phyloP scores from a whole-genome alignment of 2,797 vertebrate species.

The Helicolenus hilgendorfi region DNA sequence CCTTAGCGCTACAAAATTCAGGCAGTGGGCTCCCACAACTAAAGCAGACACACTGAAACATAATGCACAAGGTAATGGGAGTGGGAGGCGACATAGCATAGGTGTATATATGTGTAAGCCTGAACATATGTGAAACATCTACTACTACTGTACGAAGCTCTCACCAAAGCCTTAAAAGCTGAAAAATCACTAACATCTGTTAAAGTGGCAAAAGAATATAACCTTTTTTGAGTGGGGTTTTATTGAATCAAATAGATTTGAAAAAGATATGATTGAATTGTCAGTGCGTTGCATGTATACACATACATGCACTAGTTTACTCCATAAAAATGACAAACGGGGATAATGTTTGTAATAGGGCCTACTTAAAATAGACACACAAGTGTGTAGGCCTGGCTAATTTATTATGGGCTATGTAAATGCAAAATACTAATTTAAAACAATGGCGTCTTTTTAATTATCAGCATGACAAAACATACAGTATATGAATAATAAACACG shows the following conservation, averaged over 20 bases:
- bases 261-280: not conserved
- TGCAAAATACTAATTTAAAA: constrained; percentile 9
- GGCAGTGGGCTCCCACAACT: not conserved
- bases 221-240: not conserved
- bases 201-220: not conserved
- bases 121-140: not conserved
- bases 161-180: not conserved
- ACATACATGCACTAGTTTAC: not conserved
- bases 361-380: not conserved
- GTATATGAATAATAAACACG: not conserved
- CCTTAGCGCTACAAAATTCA: not conserved
- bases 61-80: not conserved
- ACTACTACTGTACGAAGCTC: not conserved
- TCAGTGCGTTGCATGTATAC: not conserved
- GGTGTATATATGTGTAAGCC: not conserved
- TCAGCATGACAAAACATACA: not conserved
- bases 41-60: not conserved
- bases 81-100: not conserved
- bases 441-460: not conserved
- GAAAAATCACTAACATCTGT: not conserved
- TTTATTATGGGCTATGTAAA: not conserved
- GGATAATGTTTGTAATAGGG: not conserved
- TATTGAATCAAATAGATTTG: not conserved
- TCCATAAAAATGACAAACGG: not conserved
- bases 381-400: not conserved